Percentiles rank a stretch among this genome's conserved stretches.
phyloP scores from a whole-genome alignment of 2,888 invertebrate species.

The Disparrhopalites patrizii region DNA sequence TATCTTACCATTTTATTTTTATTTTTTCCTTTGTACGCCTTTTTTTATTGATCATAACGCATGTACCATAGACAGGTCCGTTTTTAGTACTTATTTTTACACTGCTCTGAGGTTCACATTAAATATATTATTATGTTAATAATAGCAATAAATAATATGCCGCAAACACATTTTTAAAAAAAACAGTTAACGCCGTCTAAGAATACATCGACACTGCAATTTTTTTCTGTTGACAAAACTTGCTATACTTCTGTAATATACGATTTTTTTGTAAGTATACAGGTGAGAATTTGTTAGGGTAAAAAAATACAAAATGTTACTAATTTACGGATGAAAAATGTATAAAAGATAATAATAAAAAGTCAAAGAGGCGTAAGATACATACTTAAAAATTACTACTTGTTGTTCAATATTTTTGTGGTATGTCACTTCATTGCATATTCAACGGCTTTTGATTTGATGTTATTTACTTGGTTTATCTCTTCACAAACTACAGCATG shows the following conservation, averaged over 20 bases:
- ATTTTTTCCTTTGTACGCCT: too few species aligned
- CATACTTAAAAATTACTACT: too few species aligned
- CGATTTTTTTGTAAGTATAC: conserved; percentile 1
- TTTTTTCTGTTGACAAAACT: conserved; percentile 11
- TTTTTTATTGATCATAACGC: too few species aligned
- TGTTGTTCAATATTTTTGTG: too few species aligned
- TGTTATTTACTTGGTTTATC: too few species aligned
- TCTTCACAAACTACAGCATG: too few species aligned
- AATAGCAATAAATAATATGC: background rate
- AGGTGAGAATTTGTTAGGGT: background rate
- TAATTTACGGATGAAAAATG: conserved; percentile 7
- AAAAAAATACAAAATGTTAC: conserved; percentile 14
- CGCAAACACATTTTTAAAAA: background rate
- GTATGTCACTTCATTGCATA: too few species aligned
- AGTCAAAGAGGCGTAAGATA: conserved; percentile 21
- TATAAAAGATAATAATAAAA: conserved; percentile 13
- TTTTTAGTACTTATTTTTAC: too few species aligned
- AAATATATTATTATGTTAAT: background rate
- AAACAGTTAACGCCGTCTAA: background rate
- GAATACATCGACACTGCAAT: background rate
- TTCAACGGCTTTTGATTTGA: too few species aligned
- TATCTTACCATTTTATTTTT: conserved; percentile 22
- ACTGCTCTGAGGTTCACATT: background rate
- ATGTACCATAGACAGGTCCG: too few species aligned
- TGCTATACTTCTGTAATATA: background rate